Evolutionary conservation across 2,888 invertebrate genomes (phyloP).

Genomic region (Xylocampa areola): DNA sequence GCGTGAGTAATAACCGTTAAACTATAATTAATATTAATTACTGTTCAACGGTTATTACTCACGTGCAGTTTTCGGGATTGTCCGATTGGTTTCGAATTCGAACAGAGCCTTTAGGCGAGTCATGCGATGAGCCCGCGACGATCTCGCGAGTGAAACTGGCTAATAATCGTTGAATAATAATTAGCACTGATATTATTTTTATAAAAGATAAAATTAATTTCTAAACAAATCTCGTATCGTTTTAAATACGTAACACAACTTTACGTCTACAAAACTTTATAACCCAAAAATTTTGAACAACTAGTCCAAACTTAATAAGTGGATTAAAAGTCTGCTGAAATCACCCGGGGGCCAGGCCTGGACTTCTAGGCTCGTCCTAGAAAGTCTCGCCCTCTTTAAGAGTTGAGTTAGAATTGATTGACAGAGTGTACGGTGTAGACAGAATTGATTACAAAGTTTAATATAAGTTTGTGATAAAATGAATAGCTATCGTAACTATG

Average conservation of each 20-base stretch:
- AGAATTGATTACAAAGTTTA: constrained; percentile 4
- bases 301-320: constrained; percentile 42
- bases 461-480: constrained; percentile 7
- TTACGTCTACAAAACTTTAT: constrained; percentile 33
- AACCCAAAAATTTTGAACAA: constrained; percentile 32
- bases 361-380: constrained; percentile 9
- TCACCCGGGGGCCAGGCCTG: constrained; percentile 28
- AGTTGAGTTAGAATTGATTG: constrained; percentile 28
- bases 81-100: too few relatives aligned
- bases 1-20: too few relatives aligned
- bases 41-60: too few relatives aligned
- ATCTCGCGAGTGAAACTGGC: too few relatives aligned
- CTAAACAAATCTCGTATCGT: constrained; percentile 16
- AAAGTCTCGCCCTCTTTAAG: constrained; percentile 23
- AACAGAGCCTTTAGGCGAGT: too few relatives aligned
- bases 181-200: neutral
- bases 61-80: too few relatives aligned
- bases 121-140: too few relatives aligned
- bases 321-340: constrained; percentile 52
- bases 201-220: constrained; percentile 6
- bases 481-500: too few relatives aligned
- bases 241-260: constrained; percentile 49
- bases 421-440: constrained; percentile 1
- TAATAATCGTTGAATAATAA: too few relatives aligned
- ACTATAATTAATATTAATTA: too few relatives aligned